Evolutionary conservation across 2,888 invertebrate species (phyloP), one percentile per base, ranked within the genome.

Genomic region (Brachyopa scutellaris): DNA sequence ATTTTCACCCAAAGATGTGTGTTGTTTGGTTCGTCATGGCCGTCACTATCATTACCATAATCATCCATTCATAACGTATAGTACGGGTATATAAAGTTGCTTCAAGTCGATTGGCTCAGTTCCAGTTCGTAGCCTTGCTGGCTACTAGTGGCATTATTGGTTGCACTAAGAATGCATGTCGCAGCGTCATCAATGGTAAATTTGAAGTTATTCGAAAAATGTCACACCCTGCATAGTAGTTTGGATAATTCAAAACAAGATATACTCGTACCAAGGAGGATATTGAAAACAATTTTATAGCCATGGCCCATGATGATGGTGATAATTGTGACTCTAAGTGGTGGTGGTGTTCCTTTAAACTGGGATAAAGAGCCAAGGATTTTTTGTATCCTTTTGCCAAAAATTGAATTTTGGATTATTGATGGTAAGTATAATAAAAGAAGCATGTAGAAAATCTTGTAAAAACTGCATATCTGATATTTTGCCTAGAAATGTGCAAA

Each of bases 151-250:
- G 15, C 49, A 15, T 49, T 21, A 4, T 17, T 66, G 9, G 31
- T 8, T 4, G 8, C 21, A 9, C 5, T 17, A 21, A 19, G 47
- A 47, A 33, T 62, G 36, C 38, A 15, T n/a, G 13, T 15, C 2
- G 36, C 42, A 67, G 23, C 42, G 31, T 67, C 55, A 67, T 55
- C 45, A 36, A 29, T 47, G 45, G 45, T 15, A 45, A 33, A 26
- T 55, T 42, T 45, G 42, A 45, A 69, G 55, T 33, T 57, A 69
- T 69, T 55, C 57, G 21, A 57, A 69, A 55, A 57, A 69, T 69
- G 55, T 69, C 21, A 45, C 42, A 64, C 49, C 19, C 38, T 47
- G 36, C 23, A 23, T 31, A 2, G 7, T 4, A 47, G 17, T 42
- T 1, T n/a, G 8, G 9, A 29, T 13, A 29, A 17, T 11, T 47